Evolutionary conservation across 2,797 vertebrate species (phyloP).

Genomic region (Pipistrellus pipistrellus): DNA sequence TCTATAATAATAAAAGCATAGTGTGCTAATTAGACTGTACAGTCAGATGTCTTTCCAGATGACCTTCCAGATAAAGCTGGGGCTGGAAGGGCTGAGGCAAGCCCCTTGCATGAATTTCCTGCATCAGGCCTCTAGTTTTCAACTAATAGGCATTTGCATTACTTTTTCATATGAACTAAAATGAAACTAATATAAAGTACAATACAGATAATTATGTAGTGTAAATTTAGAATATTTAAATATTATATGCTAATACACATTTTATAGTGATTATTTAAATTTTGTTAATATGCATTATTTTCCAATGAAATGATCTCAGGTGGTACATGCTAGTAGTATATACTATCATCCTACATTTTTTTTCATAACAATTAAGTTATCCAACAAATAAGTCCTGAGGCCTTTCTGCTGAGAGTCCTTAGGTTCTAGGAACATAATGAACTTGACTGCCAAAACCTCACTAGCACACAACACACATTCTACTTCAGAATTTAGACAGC

Average conservation of each 20-base stretch:
- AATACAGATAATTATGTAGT: neutral
- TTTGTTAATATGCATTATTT: neutral
- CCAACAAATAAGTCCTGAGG: neutral
- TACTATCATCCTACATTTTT: neutral
- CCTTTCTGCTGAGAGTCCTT: neutral
- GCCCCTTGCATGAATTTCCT: too few species aligned
- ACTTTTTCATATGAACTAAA: constrained; percentile 19
- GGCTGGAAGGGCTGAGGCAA: too few species aligned
- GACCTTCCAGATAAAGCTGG: too few species aligned
- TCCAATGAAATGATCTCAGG: neutral
- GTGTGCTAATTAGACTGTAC: too few species aligned
- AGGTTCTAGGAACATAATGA: neutral
- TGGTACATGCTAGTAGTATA: neutral
- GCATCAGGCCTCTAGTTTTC: too few species aligned
- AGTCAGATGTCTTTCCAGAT: too few species aligned
- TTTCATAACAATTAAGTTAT: neutral
- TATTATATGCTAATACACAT: neutral
- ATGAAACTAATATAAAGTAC: neutral
- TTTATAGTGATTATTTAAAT: neutral
- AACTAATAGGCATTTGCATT: neutral
- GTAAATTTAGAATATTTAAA: neutral
- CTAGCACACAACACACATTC: neutral
- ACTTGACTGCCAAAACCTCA: neutral
- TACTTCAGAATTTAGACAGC: neutral
- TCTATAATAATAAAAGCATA: too few species aligned